These are phyloP conservation scores for Catharus bicknelli DNA, from an alignment of 2,113 vertebrate species.

Conservation along the genomic window DNA sequence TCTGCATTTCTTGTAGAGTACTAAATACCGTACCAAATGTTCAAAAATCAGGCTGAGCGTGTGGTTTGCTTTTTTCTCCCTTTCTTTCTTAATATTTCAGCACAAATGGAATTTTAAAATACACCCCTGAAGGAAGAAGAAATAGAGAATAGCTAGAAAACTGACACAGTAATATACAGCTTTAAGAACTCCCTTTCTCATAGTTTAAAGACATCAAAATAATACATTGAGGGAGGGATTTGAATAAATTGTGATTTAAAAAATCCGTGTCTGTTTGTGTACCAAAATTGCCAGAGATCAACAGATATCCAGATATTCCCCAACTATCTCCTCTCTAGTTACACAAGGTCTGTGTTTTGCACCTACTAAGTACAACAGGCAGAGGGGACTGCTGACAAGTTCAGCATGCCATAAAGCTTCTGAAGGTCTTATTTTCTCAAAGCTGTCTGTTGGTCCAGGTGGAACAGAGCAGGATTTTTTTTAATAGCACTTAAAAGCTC, in stretches of 20 bases:
- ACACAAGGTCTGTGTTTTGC: accelerated
- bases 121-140: not conserved
- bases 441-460: not conserved
- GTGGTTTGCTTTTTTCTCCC: not conserved
- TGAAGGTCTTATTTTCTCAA: not conserved
- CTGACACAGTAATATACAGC: not conserved
- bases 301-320: not conserved
- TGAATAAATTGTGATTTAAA: not conserved
- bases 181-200: not conserved
- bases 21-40: slow-evolving; percentile 1
- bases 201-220: not conserved
- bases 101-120: not conserved
- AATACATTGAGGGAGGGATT: not conserved
- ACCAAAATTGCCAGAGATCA: not conserved
- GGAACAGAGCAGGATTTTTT: not conserved
- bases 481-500: not conserved
- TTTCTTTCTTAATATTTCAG: not conserved
- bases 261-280: not conserved
- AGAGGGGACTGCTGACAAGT: accelerated
- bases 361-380: not conserved
- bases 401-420: not conserved
- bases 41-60: not conserved
- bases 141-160: not conserved
- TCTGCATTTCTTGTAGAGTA: slow-evolving; percentile 9
- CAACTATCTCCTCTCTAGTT: not conserved